A percentile compares a stretch with the other conserved stretches of the same genome.
phyloP scores from a whole-genome alignment of 2,888 invertebrate genomes.

The Augochlorella aurata region DNA sequence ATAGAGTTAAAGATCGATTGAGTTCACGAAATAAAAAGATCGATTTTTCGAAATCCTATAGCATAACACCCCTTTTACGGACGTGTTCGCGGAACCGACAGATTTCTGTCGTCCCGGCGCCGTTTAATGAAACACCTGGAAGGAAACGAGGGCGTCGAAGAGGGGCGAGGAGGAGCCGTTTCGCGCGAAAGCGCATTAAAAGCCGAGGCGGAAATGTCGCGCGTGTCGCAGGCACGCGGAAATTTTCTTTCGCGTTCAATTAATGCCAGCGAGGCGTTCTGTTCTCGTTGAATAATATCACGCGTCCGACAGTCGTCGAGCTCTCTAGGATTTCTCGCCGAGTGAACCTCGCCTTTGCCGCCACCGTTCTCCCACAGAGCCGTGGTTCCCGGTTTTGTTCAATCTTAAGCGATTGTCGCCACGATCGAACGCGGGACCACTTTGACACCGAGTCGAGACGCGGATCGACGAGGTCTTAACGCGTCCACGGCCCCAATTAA shows the following conservation, averaged over 20 bases:
- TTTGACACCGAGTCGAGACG: not conserved
- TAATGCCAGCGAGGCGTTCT: not conserved
- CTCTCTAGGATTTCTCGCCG: not conserved
- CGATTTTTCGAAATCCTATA: too few species aligned
- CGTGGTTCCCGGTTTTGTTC: not conserved
- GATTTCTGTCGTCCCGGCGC: slow-evolving; percentile 6
- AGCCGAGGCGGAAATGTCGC: slow-evolving; percentile 2
- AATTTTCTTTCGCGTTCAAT: not conserved
- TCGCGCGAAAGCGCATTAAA: not conserved
- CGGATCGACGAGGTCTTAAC: not conserved
- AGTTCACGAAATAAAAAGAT: too few species aligned
- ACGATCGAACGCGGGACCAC: not conserved
- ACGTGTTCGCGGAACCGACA: slow-evolving; percentile 19
- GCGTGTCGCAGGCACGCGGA: not conserved
- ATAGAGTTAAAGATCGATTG: too few species aligned
- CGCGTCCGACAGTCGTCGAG: not conserved
- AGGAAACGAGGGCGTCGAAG: not conserved
- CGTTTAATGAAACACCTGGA: slow-evolving; percentile 10
- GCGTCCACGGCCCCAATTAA: not conserved
- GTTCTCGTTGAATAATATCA: not conserved
- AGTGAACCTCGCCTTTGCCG: not conserved
- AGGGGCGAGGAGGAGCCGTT: not conserved
- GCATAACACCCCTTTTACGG: not conserved
- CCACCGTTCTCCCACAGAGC: not conserved
- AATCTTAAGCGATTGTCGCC: not conserved